Conservation (phyloP, 1,140 invertebrate species). For the Lineus longissimus region DNA sequence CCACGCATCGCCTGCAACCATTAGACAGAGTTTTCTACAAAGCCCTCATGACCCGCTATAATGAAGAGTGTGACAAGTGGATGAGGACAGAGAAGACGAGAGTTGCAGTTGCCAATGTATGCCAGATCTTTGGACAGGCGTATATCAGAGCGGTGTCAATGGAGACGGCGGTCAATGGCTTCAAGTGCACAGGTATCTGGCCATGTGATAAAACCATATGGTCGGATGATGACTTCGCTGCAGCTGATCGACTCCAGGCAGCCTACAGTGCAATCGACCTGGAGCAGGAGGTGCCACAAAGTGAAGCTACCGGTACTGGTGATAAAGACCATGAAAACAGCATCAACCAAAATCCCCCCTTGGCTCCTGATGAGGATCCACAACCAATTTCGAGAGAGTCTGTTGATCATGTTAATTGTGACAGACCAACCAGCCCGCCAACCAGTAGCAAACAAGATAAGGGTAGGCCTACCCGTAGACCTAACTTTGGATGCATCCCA, state of each 20-base stretch:
- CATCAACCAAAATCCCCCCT: too few relatives aligned
- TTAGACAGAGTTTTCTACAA: conserved; percentile 46
- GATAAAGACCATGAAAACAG: too few relatives aligned
- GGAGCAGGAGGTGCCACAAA: too few relatives aligned
- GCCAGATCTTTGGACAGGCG: conserved; percentile 34
- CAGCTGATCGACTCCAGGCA: not conserved
- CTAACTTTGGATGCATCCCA: too few relatives aligned
- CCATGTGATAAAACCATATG: conserved; percentile 46
- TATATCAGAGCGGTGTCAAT: conserved; percentile 44
- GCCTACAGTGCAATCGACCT: too few relatives aligned
- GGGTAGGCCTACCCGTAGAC: too few relatives aligned
- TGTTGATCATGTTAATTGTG: too few relatives aligned
- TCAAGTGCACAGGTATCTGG: conserved; percentile 45
- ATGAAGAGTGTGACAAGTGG: conserved; percentile 36
- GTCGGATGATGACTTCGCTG: conserved; percentile 31
- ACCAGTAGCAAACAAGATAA: too few relatives aligned
- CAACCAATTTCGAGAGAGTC: too few relatives aligned
- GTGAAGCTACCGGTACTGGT: too few relatives aligned
- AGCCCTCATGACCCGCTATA: conserved; percentile 44
- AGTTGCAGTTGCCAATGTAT: conserved; percentile 29
- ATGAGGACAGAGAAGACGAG: conserved; percentile 12
- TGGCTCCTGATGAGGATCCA: too few relatives aligned
- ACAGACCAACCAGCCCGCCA: too few relatives aligned
- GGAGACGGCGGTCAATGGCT: conserved; percentile 45
- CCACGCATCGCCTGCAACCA: conserved; percentile 48